Evolutionary conservation across 2,888 invertebrate species (phyloP).

Genomic region (Colostygia pectinataria): DNA sequence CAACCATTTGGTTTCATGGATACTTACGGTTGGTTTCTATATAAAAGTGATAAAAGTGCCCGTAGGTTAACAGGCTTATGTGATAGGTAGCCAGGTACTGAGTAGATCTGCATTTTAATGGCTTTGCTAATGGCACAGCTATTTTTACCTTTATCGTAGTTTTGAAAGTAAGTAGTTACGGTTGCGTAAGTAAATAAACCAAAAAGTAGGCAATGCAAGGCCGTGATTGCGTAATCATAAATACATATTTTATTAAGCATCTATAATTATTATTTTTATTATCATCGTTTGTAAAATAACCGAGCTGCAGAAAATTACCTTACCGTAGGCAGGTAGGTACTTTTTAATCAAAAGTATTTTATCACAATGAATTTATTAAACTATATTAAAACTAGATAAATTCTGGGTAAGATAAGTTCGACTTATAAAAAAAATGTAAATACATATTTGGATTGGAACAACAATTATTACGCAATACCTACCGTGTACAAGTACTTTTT

Average conservation of each 20-base stretch:
- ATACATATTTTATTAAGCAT: too few species aligned
- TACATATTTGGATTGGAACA: too few species aligned
- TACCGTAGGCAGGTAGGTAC: too few species aligned
- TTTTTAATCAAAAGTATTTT: conserved; percentile 34
- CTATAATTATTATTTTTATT: too few species aligned
- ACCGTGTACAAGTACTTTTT: conserved; percentile 20
- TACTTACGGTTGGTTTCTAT: background rate
- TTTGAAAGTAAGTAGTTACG: conserved; percentile 8
- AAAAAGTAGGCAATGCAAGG: background rate
- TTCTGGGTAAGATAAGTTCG: conserved; percentile 65
- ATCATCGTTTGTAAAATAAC: too few species aligned
- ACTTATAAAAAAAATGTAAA: too few species aligned
- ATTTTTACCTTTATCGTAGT: conserved; percentile 10
- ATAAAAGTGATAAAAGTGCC: background rate
- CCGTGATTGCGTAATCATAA: too few species aligned
- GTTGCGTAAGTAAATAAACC: background rate
- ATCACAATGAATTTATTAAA: conserved; percentile 58
- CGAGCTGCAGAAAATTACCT: too few species aligned
- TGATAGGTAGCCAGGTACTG: too few species aligned
- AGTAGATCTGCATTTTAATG: conserved; percentile 20
- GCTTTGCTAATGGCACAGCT: conserved; percentile 13
- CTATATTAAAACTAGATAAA: conserved; percentile 69
- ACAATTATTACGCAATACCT: too few species aligned
- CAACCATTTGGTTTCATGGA: too few species aligned
- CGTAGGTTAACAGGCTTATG: conserved; percentile 16